Percentiles rank a stretch among this genome's conserved stretches.
These are phyloP conservation scores for Gonioctena quinquepunctata DNA, from an alignment of 1,140 invertebrate genomes.

Conservation along the genomic window DNA sequence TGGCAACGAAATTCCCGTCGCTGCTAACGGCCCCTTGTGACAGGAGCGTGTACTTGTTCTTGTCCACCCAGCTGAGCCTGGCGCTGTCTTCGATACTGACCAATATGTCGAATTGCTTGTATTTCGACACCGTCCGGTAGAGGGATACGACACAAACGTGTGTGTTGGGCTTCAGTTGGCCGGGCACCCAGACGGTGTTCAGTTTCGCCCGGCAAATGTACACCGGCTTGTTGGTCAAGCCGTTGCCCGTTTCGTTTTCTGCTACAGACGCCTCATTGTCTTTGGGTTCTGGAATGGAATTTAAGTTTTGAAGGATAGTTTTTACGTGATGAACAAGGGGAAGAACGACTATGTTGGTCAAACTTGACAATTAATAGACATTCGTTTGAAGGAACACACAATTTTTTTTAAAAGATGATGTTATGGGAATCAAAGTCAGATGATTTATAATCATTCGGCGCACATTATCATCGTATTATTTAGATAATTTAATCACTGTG, in stretches of 20 bases:
- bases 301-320: too few relatives aligned
- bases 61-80: constrained; percentile 71
- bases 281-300: constrained; percentile 40
- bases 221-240: constrained; percentile 53
- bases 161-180: constrained; percentile 62
- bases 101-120: constrained; percentile 72
- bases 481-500: too few relatives aligned
- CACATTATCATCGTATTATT: too few relatives aligned
- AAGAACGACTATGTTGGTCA: too few relatives aligned
- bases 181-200: constrained; percentile 72
- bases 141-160: constrained; percentile 67
- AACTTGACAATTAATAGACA: too few relatives aligned
- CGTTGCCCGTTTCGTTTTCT: constrained; percentile 13
- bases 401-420: too few relatives aligned
- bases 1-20: constrained; percentile 61
- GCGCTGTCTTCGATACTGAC: constrained; percentile 78
- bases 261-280: constrained; percentile 7
- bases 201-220: constrained; percentile 75
- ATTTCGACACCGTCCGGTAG: constrained; percentile 62
- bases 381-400: too few relatives aligned
- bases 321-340: too few relatives aligned
- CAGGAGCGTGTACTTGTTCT: constrained; percentile 66
- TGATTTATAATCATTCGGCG: too few relatives aligned
- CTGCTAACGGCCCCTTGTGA: constrained; percentile 70
- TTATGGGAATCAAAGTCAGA: too few relatives aligned